These are phyloP conservation scores for Echeneis naucrates DNA, from an alignment of 2,797 vertebrate genomes.

Conservation along the genomic window DNA sequence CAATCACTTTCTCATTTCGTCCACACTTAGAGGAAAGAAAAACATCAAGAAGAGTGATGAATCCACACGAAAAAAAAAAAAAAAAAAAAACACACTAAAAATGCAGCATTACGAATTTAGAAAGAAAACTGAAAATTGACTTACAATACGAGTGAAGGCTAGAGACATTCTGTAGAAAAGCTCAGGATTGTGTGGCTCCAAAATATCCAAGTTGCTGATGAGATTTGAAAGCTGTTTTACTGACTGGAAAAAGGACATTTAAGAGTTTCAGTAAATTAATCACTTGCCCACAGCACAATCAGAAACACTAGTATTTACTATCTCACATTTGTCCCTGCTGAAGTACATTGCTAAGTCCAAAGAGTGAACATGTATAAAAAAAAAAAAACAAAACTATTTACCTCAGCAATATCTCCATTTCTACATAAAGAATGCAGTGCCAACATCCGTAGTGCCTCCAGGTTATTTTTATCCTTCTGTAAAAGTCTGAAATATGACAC, in stretches of 20 bases:
- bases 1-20: constrained; percentile 89
- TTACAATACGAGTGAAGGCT: constrained; percentile 95
- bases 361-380: constrained; percentile 1
- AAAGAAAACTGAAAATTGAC: constrained; percentile 46
- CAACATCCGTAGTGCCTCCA: constrained; percentile 93
- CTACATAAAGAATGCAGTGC: constrained; percentile 91
- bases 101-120: background rate
- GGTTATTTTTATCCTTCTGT: constrained; percentile 92
- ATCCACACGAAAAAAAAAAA: background rate
- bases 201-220: constrained; percentile 85
- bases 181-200: constrained; percentile 91
- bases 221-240: constrained; percentile 88
- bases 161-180: constrained; percentile 91
- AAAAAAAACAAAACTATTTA: constrained; percentile 76
- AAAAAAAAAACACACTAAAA: background rate
- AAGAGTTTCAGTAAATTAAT: constrained; percentile 34
- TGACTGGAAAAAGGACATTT: constrained; percentile 82
- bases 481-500: constrained; percentile 85
- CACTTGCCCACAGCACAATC: constrained; percentile 2
- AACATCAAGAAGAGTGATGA: background rate
- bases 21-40: constrained; percentile 87
- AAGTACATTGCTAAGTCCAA: background rate
- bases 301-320: background rate
- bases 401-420: constrained; percentile 91
- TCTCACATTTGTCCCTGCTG: background rate